Base-by-base conservation (phyloP, 37 sponge, comb jelly and placozoan genomes). In the Oopsacas minuta region DNA sequence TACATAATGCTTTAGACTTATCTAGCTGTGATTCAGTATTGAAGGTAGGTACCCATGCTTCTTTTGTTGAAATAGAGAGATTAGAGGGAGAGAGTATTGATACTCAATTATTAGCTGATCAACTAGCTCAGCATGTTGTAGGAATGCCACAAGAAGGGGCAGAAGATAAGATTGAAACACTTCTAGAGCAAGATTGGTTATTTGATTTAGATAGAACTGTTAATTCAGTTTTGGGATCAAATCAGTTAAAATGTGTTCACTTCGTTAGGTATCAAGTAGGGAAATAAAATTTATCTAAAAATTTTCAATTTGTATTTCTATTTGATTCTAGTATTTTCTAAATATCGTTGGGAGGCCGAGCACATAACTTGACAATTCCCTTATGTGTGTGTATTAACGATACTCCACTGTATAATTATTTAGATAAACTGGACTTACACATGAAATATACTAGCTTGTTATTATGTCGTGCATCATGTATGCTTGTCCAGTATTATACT, bases 151-250 rank as follows among this genome's bases (percentile, higher is more conserved):
- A 61, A 34, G 75, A 61, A 5, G 49, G 49, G 15, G 22, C 7
- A 12, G 75, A 61, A 34, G 22, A n/a, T 61, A 46, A 46, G 51
- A n/a, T 61, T 32, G 75, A 61, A 5, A 61, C 30, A 32, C 75
- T 61, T 34, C 20, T 25, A 20, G 75, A 3, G 28, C 75, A 61
- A n/a, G 32, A 25, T 61, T 61, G 75, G 75, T n/a, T 61, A 5
- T 61, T 61, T 61, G 75, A 61, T 61, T n/a, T n/a, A 61, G 75
- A 61, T 61, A 25, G 7, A n/a, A 61, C 75, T 61, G 75, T 61
- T n/a, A 61, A 12, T 25, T 20, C 75, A 25, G 75, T 61, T 25
- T 61, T 61, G 30, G 75, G 28, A 5, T 20, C 75, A 32, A 61
- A 61, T 5, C 75, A 61, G 75, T 61, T 61, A 34, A 61, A 61